phyloP scores from a whole-genome alignment of 2,888 invertebrate species.

The Axea sp. region DNA sequence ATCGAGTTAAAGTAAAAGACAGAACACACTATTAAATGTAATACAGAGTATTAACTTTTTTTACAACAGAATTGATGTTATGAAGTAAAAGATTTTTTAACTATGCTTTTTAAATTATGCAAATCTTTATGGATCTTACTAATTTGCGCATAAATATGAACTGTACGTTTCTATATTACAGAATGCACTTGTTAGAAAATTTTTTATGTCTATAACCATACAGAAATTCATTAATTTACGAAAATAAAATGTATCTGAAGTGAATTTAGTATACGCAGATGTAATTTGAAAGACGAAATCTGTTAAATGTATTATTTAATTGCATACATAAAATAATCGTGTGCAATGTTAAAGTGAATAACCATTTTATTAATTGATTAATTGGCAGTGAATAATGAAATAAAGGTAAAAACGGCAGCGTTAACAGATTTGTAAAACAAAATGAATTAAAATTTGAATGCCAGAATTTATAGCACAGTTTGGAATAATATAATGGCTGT shows the following conservation, averaged over 20 bases:
- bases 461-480: constrained; percentile 34
- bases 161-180: constrained; percentile 18
- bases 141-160: too few species aligned
- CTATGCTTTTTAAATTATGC: constrained; percentile 27
- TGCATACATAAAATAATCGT: too few species aligned
- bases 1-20: too few species aligned
- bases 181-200: constrained; percentile 11
- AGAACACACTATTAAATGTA: too few species aligned
- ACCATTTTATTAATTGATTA: too few species aligned
- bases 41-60: too few species aligned
- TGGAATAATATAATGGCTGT: constrained; percentile 46
- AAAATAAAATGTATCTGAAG: too few species aligned
- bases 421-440: constrained; percentile 29
- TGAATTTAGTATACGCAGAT: too few species aligned
- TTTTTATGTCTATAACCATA: constrained; percentile 25
- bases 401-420: constrained; percentile 6
- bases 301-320: too few species aligned
- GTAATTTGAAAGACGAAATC: too few species aligned
- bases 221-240: background rate
- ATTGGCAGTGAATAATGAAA: too few species aligned
- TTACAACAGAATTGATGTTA: background rate
- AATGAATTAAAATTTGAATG: constrained; percentile 32
- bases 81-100: constrained; percentile 2
- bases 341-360: too few species aligned
- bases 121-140: constrained; percentile 30